Conservation (phyloP, 1,140 invertebrate genomes). For the Drosophila busckii region DNA sequence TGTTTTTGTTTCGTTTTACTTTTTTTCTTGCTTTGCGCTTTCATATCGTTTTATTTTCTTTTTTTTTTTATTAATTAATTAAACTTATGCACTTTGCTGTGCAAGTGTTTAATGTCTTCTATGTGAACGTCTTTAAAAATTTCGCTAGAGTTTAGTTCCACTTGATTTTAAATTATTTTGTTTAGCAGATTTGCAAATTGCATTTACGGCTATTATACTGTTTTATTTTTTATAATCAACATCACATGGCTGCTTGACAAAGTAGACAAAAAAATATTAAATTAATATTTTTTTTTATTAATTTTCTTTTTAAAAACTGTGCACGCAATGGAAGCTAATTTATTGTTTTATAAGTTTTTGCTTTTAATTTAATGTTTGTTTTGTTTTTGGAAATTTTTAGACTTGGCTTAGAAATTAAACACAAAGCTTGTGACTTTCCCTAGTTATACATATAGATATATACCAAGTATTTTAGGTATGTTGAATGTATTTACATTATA, state of each 20-base stretch:
- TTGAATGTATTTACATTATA: slow-evolving; percentile 41
- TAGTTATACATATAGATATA: too few species aligned
- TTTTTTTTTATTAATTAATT: neutral
- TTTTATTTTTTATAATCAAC: neutral
- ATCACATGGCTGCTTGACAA: too few species aligned
- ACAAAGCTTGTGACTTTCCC: too few species aligned
- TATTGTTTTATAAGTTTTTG: too few species aligned
- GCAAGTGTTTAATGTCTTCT: slow-evolving; percentile 33
- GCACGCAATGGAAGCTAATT: too few species aligned
- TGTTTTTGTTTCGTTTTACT: slow-evolving; percentile 35
- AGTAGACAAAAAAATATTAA: too few species aligned
- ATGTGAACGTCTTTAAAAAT: slow-evolving; percentile 54
- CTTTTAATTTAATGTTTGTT: too few species aligned
- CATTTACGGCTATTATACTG: slow-evolving; percentile 16
- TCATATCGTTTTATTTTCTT: slow-evolving; percentile 16
- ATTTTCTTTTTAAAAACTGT: too few species aligned
- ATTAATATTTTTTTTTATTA: too few species aligned
- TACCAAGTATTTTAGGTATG: slow-evolving; percentile 30
- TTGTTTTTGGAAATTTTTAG: too few species aligned
- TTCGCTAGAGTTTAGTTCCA: slow-evolving; percentile 70
- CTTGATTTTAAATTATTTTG: slow-evolving; percentile 21
- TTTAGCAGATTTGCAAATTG: neutral
- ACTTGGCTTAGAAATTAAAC: too few species aligned
- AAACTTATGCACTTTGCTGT: too few species aligned
- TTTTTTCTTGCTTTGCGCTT: slow-evolving; percentile 10